Evolutionary conservation across 2,888 invertebrate genomes (phyloP), one percentile per base, ranked within the genome.

Genomic region (Nemotelus pantherinus): DNA sequence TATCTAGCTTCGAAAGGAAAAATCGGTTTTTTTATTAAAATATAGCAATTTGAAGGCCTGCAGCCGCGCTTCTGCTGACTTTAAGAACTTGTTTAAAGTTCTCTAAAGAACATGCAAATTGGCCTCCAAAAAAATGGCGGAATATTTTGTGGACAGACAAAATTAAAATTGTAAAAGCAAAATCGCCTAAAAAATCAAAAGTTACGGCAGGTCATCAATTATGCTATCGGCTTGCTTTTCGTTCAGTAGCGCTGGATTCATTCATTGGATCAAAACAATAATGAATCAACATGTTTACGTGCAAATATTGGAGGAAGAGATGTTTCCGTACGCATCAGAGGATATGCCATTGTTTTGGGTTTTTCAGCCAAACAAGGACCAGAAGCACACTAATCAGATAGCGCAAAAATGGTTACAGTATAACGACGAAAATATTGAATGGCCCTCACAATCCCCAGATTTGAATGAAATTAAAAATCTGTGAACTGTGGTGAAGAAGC

Each of bases 161-260:
- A 25, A 25, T 0, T 25, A 25, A 25, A 25, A 25, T 25, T 25
- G 25, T 25, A 25, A 25, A 25, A 25, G 25, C 25, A 25, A 25
- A 25, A 25, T 25, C 25, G 25, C 25, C 25, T 25, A 25, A 25
- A 79, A 81, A 78, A 81, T 77, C 2, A 76, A 81, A 0, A 81
- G 80, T 64, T 80, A 81, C 68, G 80, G 80, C 53, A 80, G 80
- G n/a, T 76, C 71, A 9, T 80, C 63, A 48, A 78, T 81, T 5
- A 78, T 80, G 78, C 72, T 81, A n/a, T 78, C 78, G 79, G 79
- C 79, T 6, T 79, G 77, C 48, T 80, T 81, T 78, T 81, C 79
- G 10, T 80, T 77, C 39, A 72, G 44, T 65, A 80, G 81, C 50
- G 80, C 81, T 0, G 81, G 81, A 39, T 79, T 80, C 4, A 80